Base-by-base conservation (phyloP, 2,888 invertebrate genomes). In the Drosophila kuntzei region DNA sequence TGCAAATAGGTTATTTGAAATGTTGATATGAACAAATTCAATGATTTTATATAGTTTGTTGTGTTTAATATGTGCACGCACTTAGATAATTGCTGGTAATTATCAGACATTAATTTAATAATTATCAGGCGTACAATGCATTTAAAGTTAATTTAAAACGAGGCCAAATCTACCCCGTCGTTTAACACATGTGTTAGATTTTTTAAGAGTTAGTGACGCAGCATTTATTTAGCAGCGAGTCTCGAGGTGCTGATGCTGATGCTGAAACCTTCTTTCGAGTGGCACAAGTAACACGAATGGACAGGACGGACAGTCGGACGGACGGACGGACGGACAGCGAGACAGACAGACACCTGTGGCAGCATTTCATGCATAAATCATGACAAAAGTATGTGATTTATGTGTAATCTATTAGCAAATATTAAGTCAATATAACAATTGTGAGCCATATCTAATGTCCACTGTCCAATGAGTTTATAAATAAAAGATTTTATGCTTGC, bases 351-450 rank as follows among this genome's bases (percentile, higher is more conserved):
- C 81, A 73, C 68, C 73, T 82, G 77, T 61, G 71, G 44, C 7
- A 20, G 37, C 41, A 62, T 70, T 61, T 61, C 70, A 47, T 73
- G 84, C 79, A 81, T 82, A 82, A 82, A 82, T 82, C 85, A 82
- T 77, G 82, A 54, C 72, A 84, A 20, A 57, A 66, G 61, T 50
- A 75, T 72, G 75, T 85, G 82, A 82, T 82, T 82, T 82, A 82
- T 82, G 82, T 69, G 72, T 68, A 79, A 85, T 75, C 82, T 82
- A 82, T 82, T 82, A 82, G 77, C 82, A 79, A 85, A 77, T 68
- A 82, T 82, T 82, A 77, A 85, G 58, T 74, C 78, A 84, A 77
- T 71, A 76, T 72, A 68, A 75, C 79, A 85, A 82, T 84, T 81
- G 84, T 36, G 29, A n/a, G 47, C 67, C 62, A 55, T 62, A 70